These are phyloP conservation scores for Zeuzera pyrina DNA, from an alignment of 2,888 invertebrate genomes.

Conservation along the genomic window DNA sequence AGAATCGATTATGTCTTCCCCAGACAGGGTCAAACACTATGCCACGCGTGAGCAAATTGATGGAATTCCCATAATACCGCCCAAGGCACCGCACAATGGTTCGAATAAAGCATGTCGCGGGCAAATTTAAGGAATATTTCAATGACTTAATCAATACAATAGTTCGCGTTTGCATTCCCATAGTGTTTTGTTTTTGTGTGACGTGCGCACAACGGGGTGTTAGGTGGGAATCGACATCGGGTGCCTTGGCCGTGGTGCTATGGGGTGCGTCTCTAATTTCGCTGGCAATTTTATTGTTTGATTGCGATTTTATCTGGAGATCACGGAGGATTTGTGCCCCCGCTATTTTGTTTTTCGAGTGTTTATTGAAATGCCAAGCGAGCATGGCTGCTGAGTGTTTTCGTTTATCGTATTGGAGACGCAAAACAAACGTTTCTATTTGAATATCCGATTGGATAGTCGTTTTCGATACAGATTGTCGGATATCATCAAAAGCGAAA, in stretches of 20 bases:
- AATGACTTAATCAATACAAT: conserved; percentile 70
- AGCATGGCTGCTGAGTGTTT: too few species aligned
- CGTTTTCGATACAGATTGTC: too few species aligned
- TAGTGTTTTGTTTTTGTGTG: conserved; percentile 59
- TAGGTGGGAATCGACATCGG: conserved; percentile 62
- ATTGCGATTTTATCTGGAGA: conserved; percentile 68
- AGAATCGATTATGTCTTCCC: conserved; percentile 39
- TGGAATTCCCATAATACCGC: conserved; percentile 63
- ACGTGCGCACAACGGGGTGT: conserved; percentile 41
- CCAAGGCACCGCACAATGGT: conserved; percentile 49
- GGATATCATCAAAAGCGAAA: too few species aligned
- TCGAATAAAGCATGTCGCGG: conserved; percentile 35
- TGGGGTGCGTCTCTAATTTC: conserved; percentile 49
- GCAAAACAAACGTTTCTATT: conserved; percentile 1
- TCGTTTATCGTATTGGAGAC: background rate
- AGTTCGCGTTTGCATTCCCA: conserved; percentile 55
- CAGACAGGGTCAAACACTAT: conserved; percentile 42
- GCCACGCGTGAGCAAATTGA: conserved; percentile 66
- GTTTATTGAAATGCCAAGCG: conserved; percentile 20
- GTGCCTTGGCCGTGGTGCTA: conserved; percentile 25
- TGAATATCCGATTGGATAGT: too few species aligned
- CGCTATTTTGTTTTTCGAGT: conserved; percentile 23
- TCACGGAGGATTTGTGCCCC: conserved; percentile 53
- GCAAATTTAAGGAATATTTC: conserved; percentile 56
- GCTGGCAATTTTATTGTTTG: conserved; percentile 49